These are phyloP conservation scores for Takifugu rubripes DNA, from an alignment of 2,797 vertebrate genomes.

Conservation along the genomic window DNA sequence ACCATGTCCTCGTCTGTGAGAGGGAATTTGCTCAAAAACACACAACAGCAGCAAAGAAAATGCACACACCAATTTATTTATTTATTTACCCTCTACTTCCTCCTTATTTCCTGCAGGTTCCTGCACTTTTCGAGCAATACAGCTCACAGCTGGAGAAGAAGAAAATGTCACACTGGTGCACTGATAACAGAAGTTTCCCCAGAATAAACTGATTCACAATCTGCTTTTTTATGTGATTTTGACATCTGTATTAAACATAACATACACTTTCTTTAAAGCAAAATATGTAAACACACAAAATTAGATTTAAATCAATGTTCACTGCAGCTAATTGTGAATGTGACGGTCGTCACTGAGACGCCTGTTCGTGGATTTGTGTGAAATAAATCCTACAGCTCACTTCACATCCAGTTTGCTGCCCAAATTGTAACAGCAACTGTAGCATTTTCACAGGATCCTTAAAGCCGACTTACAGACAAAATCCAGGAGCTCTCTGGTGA, in stretches of 20 bases:
- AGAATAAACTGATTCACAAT: no score
- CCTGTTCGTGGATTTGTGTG: no score
- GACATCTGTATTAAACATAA: not conserved
- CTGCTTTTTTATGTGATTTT: not conserved
- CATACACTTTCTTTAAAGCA: not conserved
- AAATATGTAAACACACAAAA: not conserved
- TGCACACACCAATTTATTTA: conserved; percentile 11
- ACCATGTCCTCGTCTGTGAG: conserved; percentile 85
- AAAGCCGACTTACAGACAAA: conserved; percentile 89
- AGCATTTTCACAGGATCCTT: not conserved
- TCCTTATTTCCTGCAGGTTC: conserved; percentile 77
- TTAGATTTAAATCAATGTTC: not conserved
- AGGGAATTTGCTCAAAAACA: conserved; percentile 12
- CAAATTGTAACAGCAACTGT: no score
- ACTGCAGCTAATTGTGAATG: not conserved
- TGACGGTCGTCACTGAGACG: no score
- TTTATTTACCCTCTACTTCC: conserved; percentile 67
- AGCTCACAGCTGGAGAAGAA: conserved; percentile 79
- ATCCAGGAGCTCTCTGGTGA: conserved; percentile 93
- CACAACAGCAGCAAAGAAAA: not conserved
- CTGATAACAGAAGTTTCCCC: no score
- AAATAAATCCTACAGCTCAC: no score
- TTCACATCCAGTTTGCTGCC: no score
- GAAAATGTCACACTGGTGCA: not conserved
- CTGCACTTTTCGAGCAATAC: conserved; percentile 83